Evolutionary conservation across 2,113 vertebrate species (phyloP).

Genomic region (Dinomys branickii): DNA sequence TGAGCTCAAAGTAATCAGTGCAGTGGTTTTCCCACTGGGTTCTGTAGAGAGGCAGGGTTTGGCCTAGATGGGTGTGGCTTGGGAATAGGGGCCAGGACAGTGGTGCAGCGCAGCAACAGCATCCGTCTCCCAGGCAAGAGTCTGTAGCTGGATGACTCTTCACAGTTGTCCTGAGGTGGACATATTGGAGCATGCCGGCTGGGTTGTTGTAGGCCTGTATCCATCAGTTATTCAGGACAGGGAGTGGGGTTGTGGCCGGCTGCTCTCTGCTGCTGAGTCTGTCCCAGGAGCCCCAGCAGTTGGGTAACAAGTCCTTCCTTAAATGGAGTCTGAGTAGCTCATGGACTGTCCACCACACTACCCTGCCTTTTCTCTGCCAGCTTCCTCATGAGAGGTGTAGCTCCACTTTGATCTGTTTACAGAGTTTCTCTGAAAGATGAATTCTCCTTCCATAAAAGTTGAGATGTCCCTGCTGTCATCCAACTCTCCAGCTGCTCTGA

Average conservation of each 20-base stretch:
- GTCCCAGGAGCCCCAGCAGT: no score
- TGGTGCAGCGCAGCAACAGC: no score
- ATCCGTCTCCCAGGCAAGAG: background rate
- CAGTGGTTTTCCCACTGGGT: background rate
- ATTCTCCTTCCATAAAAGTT: background rate
- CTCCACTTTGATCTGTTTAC: background rate
- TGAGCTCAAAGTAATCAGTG: background rate
- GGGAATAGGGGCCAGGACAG: rapidly evolving
- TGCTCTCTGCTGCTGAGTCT: background rate
- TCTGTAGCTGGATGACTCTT: background rate
- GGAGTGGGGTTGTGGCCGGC: background rate
- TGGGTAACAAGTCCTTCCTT: background rate
- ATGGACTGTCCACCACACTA: background rate
- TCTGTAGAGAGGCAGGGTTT: background rate
- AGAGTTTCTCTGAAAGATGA: background rate
- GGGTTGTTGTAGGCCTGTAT: background rate
- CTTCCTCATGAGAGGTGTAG: background rate
- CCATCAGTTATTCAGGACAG: background rate
- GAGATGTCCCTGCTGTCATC: background rate
- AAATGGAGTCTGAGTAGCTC: background rate
- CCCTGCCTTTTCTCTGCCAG: background rate
- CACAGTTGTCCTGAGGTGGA: background rate
- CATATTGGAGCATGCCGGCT: background rate
- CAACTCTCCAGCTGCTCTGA: background rate
- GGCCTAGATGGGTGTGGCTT: background rate